These are phyloP conservation scores for Lordiphosa clarofinis DNA, from an alignment of 1,140 invertebrate genomes.

Conservation along the genomic window DNA sequence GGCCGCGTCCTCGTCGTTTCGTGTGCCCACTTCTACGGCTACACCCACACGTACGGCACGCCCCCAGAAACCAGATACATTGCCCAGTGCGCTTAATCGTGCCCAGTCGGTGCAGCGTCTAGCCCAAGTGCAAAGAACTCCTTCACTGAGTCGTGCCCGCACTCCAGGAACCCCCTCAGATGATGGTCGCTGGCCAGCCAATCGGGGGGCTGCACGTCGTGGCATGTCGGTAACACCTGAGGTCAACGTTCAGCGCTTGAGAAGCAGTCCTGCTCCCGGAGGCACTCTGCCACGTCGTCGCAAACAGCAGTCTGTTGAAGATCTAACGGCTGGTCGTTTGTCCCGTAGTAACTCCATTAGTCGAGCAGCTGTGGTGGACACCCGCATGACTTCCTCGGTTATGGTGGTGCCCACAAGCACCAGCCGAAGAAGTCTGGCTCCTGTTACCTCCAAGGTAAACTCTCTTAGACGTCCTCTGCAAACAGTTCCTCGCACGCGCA, in stretches of 20 bases:
- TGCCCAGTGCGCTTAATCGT: constrained; percentile 71
- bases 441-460: constrained; percentile 67
- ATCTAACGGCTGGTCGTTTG: constrained; percentile 68
- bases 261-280: constrained; percentile 69
- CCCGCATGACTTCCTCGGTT: constrained; percentile 79
- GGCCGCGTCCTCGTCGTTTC: constrained; percentile 44
- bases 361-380: constrained; percentile 52
- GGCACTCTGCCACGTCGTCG: constrained; percentile 88
- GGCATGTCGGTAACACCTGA: constrained; percentile 64
- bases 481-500: constrained; percentile 81
- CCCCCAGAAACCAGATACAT: constrained; percentile 81
- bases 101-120: constrained; percentile 81
- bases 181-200: constrained; percentile 85
- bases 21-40: constrained; percentile 34
- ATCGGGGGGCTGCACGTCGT: constrained; percentile 37
- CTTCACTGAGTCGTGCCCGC: constrained; percentile 81
- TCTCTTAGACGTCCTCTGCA: constrained; percentile 59
- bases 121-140: constrained; percentile 82
- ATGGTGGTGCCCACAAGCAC: constrained; percentile 61
- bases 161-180: constrained; percentile 85
- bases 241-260: constrained; percentile 68
- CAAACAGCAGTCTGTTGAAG: constrained; percentile 82
- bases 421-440: constrained; percentile 44
- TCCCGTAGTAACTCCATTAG: constrained; percentile 80
- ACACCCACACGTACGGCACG: constrained; percentile 79